Evolutionary conservation across 1,140 invertebrate species (phyloP).

Genomic region (Lepidurus couesii): DNA sequence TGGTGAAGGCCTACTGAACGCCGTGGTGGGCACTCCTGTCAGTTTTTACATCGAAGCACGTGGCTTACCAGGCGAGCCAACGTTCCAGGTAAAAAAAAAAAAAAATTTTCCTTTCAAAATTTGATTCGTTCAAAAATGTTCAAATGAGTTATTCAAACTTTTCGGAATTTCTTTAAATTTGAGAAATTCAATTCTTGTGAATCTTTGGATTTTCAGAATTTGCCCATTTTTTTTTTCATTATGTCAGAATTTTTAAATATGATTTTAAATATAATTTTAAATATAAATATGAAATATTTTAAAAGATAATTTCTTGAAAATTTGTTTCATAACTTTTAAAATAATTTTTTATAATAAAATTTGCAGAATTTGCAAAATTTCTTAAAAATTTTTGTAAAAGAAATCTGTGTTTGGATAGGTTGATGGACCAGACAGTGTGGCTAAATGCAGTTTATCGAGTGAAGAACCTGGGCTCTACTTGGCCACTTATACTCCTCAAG

Average conservation of each 20-base stretch:
- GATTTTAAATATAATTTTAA: no score
- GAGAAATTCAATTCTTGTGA: no score
- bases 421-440: slow-evolving; percentile 62
- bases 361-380: neutral
- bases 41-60: slow-evolving; percentile 46
- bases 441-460: slow-evolving; percentile 51
- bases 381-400: neutral
- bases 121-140: no score
- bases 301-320: no score
- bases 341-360: no score
- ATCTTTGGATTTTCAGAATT: no score
- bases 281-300: no score
- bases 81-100: slow-evolving; percentile 44
- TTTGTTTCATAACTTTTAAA: no score
- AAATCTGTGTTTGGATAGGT: slow-evolving; percentile 42
- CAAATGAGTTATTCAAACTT: neutral
- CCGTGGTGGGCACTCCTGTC: slow-evolving; percentile 43
- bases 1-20: slow-evolving; percentile 49
- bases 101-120: neutral
- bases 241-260: no score
- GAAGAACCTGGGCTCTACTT: slow-evolving; percentile 54
- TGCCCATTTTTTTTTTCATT: no score
- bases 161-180: neutral
- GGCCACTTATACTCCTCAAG: slow-evolving; percentile 61
- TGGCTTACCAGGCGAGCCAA: slow-evolving; percentile 54